phyloP scores from a whole-genome alignment of 2,113 vertebrate genomes.

The Vidua macroura region DNA sequence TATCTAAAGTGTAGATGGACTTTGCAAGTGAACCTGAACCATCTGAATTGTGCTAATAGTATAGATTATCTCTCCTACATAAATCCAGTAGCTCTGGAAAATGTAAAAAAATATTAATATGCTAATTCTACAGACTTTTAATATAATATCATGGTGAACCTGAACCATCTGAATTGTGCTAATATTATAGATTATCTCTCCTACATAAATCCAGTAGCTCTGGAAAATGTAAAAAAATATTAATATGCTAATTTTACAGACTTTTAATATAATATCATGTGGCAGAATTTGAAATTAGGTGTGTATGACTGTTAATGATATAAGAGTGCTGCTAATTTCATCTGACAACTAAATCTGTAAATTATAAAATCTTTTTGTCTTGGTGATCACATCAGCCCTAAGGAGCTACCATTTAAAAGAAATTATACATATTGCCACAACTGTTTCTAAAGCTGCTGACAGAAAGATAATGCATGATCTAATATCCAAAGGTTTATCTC shows the following conservation, averaged over 20 bases:
- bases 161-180: background rate
- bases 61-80: background rate
- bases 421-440: conserved; percentile 60
- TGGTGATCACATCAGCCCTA: conserved; percentile 67
- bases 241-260: conserved; percentile 59
- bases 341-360: conserved; percentile 70
- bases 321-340: conserved; percentile 53
- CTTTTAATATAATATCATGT: conserved; percentile 49
- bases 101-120: conserved; percentile 20
- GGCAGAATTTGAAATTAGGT: conserved; percentile 66
- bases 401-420: conserved; percentile 65
- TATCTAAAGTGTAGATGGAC: background rate
- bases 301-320: conserved; percentile 53
- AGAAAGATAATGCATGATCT: conserved; percentile 36
- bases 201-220: background rate
- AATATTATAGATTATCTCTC: background rate
- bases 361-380: conserved; percentile 63
- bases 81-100: background rate
- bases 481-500: conserved; percentile 43
- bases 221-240: background rate
- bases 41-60: background rate
- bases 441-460: conserved; percentile 63
- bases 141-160: conserved; percentile 30
- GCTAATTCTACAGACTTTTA: conserved; percentile 51
- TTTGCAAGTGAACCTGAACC: background rate